phyloP scores from a whole-genome alignment of 2,797 vertebrate species.

The Ptychobarbus kaznakovi region DNA sequence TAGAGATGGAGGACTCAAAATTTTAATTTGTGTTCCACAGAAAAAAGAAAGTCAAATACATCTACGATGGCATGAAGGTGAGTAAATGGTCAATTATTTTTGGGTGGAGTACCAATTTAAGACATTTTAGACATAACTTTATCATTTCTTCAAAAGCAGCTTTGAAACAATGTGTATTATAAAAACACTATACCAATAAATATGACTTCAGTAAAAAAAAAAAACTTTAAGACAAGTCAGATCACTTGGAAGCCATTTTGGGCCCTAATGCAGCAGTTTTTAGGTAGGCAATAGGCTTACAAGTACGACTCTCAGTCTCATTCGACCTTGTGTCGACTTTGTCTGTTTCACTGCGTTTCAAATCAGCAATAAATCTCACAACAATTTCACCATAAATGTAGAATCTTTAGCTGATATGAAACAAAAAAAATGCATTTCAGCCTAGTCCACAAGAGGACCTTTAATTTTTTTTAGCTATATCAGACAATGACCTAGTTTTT shows the following conservation, averaged over 20 bases:
- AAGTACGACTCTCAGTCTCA: background rate
- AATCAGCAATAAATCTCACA: background rate
- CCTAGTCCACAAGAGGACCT: conserved; percentile 8
- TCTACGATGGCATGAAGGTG: background rate
- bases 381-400: background rate
- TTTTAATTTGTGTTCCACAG: background rate
- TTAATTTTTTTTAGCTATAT: conserved; percentile 5
- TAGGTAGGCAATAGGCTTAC: background rate
- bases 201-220: background rate
- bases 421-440: background rate
- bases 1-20: background rate
- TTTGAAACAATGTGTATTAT: background rate
- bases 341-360: background rate
- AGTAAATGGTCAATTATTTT: background rate
- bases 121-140: background rate
- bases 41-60: background rate
- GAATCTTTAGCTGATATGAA: background rate
- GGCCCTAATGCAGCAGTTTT: background rate
- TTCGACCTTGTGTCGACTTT: background rate
- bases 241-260: background rate
- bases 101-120: background rate
- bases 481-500: conserved; percentile 42
- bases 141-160: background rate
- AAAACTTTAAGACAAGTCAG: background rate
- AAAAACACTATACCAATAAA: background rate